Evolutionary conservation across 2,797 vertebrate species (phyloP).

Genomic region (Microcaecilia unicolor): DNA sequence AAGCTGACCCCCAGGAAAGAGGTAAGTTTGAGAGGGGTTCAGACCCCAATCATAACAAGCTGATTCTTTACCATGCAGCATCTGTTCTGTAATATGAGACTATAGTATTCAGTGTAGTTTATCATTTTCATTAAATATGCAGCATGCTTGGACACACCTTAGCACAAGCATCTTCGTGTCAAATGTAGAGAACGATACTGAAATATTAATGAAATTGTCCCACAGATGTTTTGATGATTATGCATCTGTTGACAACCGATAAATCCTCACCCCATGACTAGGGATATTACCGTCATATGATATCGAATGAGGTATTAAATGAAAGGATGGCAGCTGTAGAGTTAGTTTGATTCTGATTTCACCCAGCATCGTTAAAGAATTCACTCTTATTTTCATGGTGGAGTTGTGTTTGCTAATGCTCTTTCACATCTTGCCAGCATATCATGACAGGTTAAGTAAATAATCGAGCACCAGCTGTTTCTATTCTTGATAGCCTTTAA

Average conservation of each 20-base stretch:
- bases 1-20: too few species aligned
- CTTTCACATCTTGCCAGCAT: conserved; percentile 8
- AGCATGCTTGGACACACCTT: conserved; percentile 11
- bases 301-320: too few species aligned
- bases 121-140: conserved; percentile 12
- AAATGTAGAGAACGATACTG: conserved; percentile 1
- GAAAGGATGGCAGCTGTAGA: conserved; percentile 7
- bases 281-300: too few species aligned
- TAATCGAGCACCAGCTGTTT: conserved; percentile 10
- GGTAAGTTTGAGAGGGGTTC: too few species aligned
- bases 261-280: too few species aligned
- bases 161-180: too few species aligned
- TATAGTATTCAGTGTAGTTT: conserved; percentile 4
- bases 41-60: too few species aligned
- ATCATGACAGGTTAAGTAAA: conserved; percentile 26
- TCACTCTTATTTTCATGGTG: conserved; percentile 8
- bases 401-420: conserved; percentile 1
- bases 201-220: conserved; percentile 8
- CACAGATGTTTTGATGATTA: too few species aligned
- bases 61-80: not conserved
- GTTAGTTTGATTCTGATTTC: not conserved
- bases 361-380: conserved; percentile 1
- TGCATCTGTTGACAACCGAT: too few species aligned
- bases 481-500: conserved; percentile 19
- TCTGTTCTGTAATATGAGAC: conserved; percentile 1